phyloP scores from a whole-genome alignment of 2,113 vertebrate species.

The Scytalopus superciliaris region DNA sequence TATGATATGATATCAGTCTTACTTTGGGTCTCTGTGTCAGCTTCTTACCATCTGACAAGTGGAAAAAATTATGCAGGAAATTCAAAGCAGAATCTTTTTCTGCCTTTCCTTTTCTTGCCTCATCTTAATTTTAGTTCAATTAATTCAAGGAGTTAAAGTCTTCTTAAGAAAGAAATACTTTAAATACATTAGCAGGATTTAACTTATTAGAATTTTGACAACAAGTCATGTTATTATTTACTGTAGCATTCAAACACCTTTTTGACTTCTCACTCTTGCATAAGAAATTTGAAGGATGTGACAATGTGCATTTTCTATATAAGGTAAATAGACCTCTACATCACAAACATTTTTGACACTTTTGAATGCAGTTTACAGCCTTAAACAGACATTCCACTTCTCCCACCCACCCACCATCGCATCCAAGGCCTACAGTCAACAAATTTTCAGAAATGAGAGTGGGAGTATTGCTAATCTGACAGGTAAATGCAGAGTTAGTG shows the following conservation, averaged over 20 bases:
- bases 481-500: background rate
- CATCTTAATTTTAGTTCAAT: background rate
- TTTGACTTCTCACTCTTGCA: conserved; percentile 18
- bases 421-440: conserved; percentile 1
- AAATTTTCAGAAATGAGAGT: background rate
- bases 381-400: conserved; percentile 10
- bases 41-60: background rate
- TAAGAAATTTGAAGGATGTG: background rate
- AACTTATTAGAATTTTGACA: background rate
- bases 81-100: background rate
- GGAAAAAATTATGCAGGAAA: background rate
- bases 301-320: conserved; percentile 17
- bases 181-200: background rate
- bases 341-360: conserved; percentile 27
- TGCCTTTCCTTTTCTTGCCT: background rate
- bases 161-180: background rate
- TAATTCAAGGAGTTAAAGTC: background rate
- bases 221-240: background rate
- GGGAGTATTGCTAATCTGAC: background rate
- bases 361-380: conserved; percentile 15
- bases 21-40: background rate
- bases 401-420: background rate
- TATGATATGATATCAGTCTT: background rate
- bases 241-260: background rate
- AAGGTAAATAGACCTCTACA: conserved; percentile 4